Percentiles rank a stretch among this genome's conserved stretches.
phyloP scores from a whole-genome alignment of 2,113 vertebrate genomes.

The chimpanzee (Pan troglodytes) region DNA sequence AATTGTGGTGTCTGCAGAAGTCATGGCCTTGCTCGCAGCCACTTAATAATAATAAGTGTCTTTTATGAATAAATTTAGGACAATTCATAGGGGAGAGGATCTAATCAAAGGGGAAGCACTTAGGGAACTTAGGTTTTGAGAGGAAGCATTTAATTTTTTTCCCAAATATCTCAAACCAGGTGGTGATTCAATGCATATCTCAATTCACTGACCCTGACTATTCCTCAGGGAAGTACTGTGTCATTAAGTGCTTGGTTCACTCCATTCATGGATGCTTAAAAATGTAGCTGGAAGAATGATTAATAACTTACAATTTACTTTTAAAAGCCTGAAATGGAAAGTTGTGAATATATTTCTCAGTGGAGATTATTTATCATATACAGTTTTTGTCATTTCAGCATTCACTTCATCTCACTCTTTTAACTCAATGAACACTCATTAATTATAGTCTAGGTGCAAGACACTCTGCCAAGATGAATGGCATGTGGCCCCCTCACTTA shows the following conservation, averaged over 20 bases:
- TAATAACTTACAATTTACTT: conserved; percentile 18
- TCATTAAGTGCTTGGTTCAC: background rate
- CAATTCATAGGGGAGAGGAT: background rate
- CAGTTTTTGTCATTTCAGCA: background rate
- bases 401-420: background rate
- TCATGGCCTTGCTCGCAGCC: background rate
- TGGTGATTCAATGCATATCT: background rate
- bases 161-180: background rate
- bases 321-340: background rate
- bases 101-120: background rate
- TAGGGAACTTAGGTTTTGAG: background rate
- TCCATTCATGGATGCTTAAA: background rate
- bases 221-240: background rate
- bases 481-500: background rate
- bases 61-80: background rate
- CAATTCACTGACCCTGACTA: background rate
- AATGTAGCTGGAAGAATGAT: background rate
- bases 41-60: background rate
- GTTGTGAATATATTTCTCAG: background rate
- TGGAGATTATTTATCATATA: conserved; percentile 17
- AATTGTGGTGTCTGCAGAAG: background rate
- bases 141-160: background rate
- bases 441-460: background rate
- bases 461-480: background rate
- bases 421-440: background rate